Conservation (phyloP, 2,113 vertebrate genomes). For the Micromys minutus region DNA sequence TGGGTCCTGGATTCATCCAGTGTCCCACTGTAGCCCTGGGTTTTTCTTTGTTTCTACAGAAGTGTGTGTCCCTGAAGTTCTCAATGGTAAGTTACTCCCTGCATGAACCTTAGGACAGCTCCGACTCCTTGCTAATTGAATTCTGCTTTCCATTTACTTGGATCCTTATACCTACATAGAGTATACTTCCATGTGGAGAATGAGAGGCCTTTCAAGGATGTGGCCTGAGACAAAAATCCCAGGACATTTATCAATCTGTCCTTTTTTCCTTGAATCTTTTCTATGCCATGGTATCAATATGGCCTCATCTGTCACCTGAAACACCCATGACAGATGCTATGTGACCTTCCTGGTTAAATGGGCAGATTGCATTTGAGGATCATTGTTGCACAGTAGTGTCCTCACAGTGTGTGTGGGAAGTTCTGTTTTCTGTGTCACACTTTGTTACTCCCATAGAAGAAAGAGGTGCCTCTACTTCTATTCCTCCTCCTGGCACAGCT, state of each 20-base stretch:
- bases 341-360: no score
- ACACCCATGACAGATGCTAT: background rate
- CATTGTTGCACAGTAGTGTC: background rate
- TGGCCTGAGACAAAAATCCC: no score
- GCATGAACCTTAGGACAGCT: no score
- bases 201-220: background rate
- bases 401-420: background rate
- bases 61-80: background rate
- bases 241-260: background rate
- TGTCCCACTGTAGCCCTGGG: background rate
- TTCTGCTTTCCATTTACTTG: background rate
- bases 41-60: conserved; percentile 26
- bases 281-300: no score
- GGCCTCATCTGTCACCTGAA: rapidly evolving
- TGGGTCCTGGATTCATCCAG: background rate
- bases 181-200: background rate
- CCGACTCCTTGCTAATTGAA: background rate
- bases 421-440: background rate
- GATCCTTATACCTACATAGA: background rate
- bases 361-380: background rate
- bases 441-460: background rate
- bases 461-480: background rate
- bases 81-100: background rate
- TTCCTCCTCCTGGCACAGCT: background rate
- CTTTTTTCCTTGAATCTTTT: background rate